Base-by-base conservation (phyloP, 2,888 invertebrate species). In the Zaprionus obscuricornis region DNA sequence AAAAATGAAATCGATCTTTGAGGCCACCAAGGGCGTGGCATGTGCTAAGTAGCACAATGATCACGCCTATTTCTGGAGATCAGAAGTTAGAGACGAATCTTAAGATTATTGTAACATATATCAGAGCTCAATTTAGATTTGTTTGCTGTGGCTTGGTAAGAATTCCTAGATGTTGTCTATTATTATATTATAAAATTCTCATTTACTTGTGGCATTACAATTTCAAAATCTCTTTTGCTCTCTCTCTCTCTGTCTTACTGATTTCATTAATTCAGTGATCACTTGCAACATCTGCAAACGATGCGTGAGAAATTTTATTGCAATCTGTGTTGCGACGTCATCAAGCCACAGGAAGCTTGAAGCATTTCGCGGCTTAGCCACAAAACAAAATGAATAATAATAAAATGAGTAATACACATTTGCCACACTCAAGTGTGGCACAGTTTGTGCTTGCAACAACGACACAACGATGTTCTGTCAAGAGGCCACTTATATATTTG, bases 401-500 rank as follows among this genome's bases (percentile, higher is more conserved):
- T n/a, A n/a, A n/a, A n/a, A n/a, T n/a, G n/a, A n/a, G n/a, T 56
- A 59, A 58, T 54, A 57, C 62, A 72, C 66, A 47, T n/a, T n/a
- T n/a, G n/a, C n/a, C 18, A 34, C 67, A 54, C 70, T 85, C 52
- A 52, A 75, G 79, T n/a, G n/a, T 51, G 63, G 76, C 83, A 63
- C 83, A 78, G 78, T 83, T 73, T 66, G 79, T 58, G 79, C 62
- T 67, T 73, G 54, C 27, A 60, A 45, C 54, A 36, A 39, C 66
- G 45, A 50, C 59, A 39, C 42, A 18, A 40, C 17, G 52, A 49
- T 37, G 26, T 39, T 85, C 85, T 81, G 87, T 85, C 78, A 84
- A 85, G 85, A 64, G 77, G 68, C 83, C 87, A 85, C 87, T 85
- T 76, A 76, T 85, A 73, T 72, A 81, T 84, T 85, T 84, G 85